A percentile compares a stretch with the other conserved stretches of the same genome.
phyloP scores from a whole-genome alignment of 2,113 vertebrate genomes.

The Rhabdornis inornatus region DNA sequence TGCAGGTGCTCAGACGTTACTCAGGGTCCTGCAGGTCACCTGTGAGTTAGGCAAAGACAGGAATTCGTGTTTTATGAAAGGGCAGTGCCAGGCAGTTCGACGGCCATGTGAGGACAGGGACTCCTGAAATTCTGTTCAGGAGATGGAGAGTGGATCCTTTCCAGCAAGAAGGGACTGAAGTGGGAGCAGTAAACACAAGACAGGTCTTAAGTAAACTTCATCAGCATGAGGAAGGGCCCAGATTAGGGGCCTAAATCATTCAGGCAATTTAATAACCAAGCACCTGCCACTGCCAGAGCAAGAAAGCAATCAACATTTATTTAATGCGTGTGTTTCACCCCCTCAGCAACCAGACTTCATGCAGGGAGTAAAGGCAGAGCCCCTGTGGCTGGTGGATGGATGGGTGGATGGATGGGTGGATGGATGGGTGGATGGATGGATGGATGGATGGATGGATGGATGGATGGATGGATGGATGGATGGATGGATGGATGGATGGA shows the following conservation, averaged over 20 bases:
- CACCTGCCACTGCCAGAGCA: neutral
- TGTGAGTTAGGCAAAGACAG: neutral
- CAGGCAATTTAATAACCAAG: neutral
- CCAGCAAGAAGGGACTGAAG: neutral
- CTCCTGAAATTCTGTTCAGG: neutral
- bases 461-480: too few species aligned
- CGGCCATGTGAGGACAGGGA: fast-evolving
- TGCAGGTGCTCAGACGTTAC: neutral
- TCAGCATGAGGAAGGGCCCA: neutral
- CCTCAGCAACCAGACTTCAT: neutral
- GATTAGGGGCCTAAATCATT: neutral
- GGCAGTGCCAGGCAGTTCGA: neutral
- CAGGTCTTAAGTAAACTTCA: neutral
- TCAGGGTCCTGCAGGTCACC: neutral
- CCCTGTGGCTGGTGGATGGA: neutral
- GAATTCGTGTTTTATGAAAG: neutral
- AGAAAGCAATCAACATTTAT: neutral
- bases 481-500: neutral
- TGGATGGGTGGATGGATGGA: neutral
- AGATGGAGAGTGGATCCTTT: neutral
- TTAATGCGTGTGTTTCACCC: neutral
- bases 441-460: neutral
- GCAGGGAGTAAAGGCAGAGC: neutral
- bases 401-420: neutral
- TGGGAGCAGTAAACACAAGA: neutral